Conservation (phyloP, 2,113 vertebrate genomes). For the Echinops telfairi region DNA sequence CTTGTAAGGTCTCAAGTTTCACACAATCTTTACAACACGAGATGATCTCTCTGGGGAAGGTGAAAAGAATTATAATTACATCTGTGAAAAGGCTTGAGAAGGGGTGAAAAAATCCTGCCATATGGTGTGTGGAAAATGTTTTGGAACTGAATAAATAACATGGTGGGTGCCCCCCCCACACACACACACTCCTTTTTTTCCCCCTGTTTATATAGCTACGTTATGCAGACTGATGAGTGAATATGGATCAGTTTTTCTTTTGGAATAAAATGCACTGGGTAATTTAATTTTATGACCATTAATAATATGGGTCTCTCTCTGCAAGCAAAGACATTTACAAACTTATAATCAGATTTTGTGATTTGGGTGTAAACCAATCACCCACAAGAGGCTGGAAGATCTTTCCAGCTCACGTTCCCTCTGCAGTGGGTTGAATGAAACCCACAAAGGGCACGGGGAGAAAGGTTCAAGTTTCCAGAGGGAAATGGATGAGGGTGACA, state of each 20-base stretch:
- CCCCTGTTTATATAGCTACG: conserved; percentile 63
- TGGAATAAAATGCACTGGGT: conserved; percentile 58
- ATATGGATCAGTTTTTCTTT: conserved; percentile 68
- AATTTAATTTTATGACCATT: conserved; percentile 77
- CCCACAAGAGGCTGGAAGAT: conserved; percentile 47
- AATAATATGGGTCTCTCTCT: conserved; percentile 72
- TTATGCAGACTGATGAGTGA: conserved; percentile 64
- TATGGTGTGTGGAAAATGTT: conserved; percentile 80
- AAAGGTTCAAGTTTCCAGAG: background rate
- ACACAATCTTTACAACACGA: conserved; percentile 73
- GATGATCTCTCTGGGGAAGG: conserved; percentile 81
- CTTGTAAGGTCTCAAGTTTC: conserved; percentile 75
- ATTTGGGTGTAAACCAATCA: conserved; percentile 78
- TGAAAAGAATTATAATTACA: conserved; percentile 84
- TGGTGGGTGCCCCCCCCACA: conserved; percentile 8
- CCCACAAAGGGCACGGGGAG: background rate
- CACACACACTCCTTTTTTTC: conserved; percentile 31
- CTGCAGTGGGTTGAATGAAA: background rate
- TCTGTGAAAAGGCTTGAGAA: conserved; percentile 74
- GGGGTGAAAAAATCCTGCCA: conserved; percentile 70
- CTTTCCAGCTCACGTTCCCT: conserved; percentile 42
- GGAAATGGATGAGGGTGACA: background rate
- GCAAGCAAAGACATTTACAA: conserved; percentile 78
- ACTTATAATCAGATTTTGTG: conserved; percentile 79
- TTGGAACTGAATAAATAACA: conserved; percentile 74